Conservation (phyloP, 1,140 invertebrate species). For the Drosophila kurseongensis region DNA sequence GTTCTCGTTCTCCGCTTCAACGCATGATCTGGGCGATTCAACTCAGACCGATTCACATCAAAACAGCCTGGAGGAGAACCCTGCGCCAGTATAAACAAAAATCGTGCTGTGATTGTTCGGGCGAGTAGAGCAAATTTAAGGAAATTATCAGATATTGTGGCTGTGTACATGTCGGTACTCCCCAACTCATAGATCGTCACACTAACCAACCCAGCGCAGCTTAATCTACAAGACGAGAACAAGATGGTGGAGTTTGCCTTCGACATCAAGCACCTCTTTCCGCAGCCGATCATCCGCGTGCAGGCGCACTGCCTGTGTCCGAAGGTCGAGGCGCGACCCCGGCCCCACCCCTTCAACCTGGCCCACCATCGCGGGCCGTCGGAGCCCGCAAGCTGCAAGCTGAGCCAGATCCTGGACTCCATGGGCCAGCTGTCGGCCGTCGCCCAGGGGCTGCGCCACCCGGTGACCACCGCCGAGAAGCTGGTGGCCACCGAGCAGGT, state of each 20-base stretch:
- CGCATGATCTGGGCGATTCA: too few relatives aligned
- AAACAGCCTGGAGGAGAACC: too few relatives aligned
- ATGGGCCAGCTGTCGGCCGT: conserved; percentile 38
- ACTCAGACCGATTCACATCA: too few relatives aligned
- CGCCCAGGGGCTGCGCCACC: conserved; percentile 20
- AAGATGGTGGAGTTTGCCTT: conserved; percentile 45
- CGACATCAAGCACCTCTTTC: conserved; percentile 33
- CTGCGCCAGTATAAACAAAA: background rate
- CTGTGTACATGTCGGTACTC: background rate
- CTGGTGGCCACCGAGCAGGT: conserved; percentile 12
- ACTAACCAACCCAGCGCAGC: background rate
- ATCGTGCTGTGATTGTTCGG: background rate
- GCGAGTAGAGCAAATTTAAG: background rate
- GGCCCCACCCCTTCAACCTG: too few relatives aligned
- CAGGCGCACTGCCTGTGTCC: conserved; percentile 7
- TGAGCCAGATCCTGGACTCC: conserved; percentile 26
- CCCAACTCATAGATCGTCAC: background rate
- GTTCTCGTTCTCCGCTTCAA: too few relatives aligned
- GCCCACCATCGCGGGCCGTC: background rate
- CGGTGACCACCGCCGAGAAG: conserved; percentile 33
- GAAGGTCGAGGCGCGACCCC: background rate
- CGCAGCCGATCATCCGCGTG: conserved; percentile 28
- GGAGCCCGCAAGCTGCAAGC: background rate
- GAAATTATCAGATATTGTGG: background rate
- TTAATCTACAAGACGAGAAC: background rate